These are phyloP conservation scores for Ceyx erithaca DNA, from an alignment of 2,797 vertebrate genomes.

Conservation along the genomic window DNA sequence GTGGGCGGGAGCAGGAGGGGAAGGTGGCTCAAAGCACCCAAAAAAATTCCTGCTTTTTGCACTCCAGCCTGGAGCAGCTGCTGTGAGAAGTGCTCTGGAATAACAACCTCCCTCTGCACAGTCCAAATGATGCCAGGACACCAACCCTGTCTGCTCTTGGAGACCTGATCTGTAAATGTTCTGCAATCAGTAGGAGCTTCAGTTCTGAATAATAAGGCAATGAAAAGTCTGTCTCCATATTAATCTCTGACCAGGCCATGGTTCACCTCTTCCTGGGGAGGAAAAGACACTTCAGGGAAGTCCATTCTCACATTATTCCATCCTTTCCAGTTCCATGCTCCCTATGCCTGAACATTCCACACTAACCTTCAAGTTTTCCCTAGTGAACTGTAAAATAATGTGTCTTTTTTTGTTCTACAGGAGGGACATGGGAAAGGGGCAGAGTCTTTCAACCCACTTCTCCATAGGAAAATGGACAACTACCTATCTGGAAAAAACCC, in stretches of 20 bases:
- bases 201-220: background rate
- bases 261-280: background rate
- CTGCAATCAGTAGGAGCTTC: background rate
- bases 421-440: background rate
- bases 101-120: background rate
- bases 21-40: background rate
- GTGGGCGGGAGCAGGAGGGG: background rate
- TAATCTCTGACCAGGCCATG: background rate
- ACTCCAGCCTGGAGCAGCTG: background rate
- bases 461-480: background rate
- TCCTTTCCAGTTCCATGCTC: background rate
- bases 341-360: background rate
- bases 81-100: background rate
- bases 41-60: background rate
- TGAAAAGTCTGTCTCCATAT: rapidly evolving
- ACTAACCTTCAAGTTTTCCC: background rate
- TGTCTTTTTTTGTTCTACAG: too few relatives aligned
- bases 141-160: background rate
- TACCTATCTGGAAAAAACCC: background rate
- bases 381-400: background rate
- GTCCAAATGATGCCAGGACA: background rate
- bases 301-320: background rate
- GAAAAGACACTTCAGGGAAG: background rate
- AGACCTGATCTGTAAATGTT: background rate
- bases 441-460: background rate